Evolutionary conservation across 1,140 invertebrate species (phyloP).

Genomic region (Dreissena rostriformis): DNA sequence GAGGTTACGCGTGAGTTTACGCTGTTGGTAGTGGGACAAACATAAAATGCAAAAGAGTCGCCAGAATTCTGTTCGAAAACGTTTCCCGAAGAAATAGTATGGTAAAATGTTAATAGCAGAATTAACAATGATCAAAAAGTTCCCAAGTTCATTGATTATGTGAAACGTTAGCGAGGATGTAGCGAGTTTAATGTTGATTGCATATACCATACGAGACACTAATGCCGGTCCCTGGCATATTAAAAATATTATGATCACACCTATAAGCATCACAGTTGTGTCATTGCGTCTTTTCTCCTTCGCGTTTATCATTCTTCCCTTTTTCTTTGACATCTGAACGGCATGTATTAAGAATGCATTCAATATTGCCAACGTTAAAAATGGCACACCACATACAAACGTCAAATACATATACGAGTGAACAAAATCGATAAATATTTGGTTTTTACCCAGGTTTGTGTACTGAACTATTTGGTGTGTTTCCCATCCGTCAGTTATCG

Average conservation of each 20-base stretch:
- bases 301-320: constrained; percentile 76
- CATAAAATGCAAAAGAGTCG: constrained; percentile 75
- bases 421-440: constrained; percentile 74
- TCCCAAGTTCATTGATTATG: constrained; percentile 77
- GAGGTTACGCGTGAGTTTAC: constrained; percentile 65
- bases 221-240: constrained; percentile 80
- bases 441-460: constrained; percentile 73
- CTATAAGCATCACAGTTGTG: constrained; percentile 81
- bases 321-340: constrained; percentile 76
- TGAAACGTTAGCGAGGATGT: constrained; percentile 57
- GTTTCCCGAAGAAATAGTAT: constrained; percentile 80
- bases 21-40: constrained; percentile 70
- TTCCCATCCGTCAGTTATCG: constrained; percentile 30
- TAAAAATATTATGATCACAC: constrained; percentile 80
- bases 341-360: constrained; percentile 79
- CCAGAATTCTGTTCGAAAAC: constrained; percentile 79
- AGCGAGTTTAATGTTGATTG: constrained; percentile 67
- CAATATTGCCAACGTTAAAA: constrained; percentile 76
- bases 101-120: constrained; percentile 81
- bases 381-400: constrained; percentile 79
- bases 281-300: constrained; percentile 78
- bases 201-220: constrained; percentile 78
- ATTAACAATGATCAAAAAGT: constrained; percentile 79
- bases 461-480: constrained; percentile 62
- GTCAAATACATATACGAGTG: constrained; percentile 79